phyloP scores from a whole-genome alignment of 2,113 vertebrate genomes.

The Dascyllus trimaculatus region DNA sequence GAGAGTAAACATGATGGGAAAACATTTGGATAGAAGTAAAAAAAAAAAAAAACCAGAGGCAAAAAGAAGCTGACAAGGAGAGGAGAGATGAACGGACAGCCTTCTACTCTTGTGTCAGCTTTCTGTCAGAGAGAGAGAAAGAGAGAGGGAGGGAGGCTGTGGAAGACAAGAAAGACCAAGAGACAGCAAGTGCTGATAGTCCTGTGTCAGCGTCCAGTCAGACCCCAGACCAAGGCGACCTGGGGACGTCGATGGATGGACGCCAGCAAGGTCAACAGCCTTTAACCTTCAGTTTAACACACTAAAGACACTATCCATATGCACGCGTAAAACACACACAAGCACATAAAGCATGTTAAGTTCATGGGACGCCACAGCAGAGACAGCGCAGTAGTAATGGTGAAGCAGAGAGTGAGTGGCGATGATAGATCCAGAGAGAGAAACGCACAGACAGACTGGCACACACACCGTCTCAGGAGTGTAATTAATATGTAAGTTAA shows the following conservation, averaged over 20 bases:
- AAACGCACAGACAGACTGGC: slow-evolving; percentile 39
- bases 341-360: slow-evolving; percentile 20
- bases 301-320: background rate
- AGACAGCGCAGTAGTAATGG: slow-evolving; percentile 19
- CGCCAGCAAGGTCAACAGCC: slow-evolving; percentile 59
- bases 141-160: slow-evolving; percentile 1
- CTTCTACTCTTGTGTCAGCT: slow-evolving; percentile 47
- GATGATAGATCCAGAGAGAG: slow-evolving; percentile 46
- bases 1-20: background rate
- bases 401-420: slow-evolving; percentile 11
- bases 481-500: slow-evolving; percentile 53
- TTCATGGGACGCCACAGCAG: slow-evolving; percentile 6
- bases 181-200: slow-evolving; percentile 52
- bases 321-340: slow-evolving; percentile 31
- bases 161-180: slow-evolving; percentile 30
- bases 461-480: slow-evolving; percentile 56
- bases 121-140: slow-evolving; percentile 35
- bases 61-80: slow-evolving; percentile 19
- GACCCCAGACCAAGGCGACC: slow-evolving; percentile 43
- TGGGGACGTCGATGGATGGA: slow-evolving; percentile 57
- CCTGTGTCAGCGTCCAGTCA: slow-evolving; percentile 73
- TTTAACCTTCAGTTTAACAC: slow-evolving; percentile 49
- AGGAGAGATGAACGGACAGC: slow-evolving; percentile 11
- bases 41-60: background rate
- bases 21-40: background rate